These are phyloP conservation scores for Tigriopus californicus DNA, from an alignment of 2,888 invertebrate species.

Conservation along the genomic window DNA sequence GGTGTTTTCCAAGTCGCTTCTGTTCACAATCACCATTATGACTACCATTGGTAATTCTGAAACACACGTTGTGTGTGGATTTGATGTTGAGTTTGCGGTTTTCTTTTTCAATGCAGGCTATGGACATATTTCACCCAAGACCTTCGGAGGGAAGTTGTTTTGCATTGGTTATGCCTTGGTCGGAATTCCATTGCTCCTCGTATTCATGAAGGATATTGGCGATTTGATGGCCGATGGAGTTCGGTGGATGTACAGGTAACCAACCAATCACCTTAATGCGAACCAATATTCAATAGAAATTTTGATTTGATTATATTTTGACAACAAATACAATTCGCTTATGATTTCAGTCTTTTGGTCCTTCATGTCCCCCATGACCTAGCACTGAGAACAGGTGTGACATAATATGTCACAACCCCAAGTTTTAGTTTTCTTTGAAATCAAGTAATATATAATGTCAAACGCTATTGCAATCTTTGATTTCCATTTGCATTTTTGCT, in stretches of 20 bases:
- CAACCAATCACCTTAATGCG: neutral
- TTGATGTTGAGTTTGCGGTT: too few relatives aligned
- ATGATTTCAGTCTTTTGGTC: neutral
- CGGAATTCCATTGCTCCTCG: conserved; percentile 21
- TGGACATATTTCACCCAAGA: conserved; percentile 23
- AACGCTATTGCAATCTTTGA: too few relatives aligned
- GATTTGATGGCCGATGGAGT: conserved; percentile 20
- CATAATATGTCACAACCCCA: too few relatives aligned
- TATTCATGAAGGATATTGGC: conserved; percentile 22
- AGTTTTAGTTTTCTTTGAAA: too few relatives aligned
- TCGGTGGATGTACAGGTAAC: conserved; percentile 20
- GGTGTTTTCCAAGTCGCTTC: conserved; percentile 22
- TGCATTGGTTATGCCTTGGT: conserved; percentile 21
- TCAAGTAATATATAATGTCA: too few relatives aligned
- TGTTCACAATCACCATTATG: conserved; percentile 23
- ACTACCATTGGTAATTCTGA: conserved; percentile 23
- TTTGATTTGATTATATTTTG: neutral
- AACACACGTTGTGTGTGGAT: too few relatives aligned
- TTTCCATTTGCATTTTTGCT: too few relatives aligned
- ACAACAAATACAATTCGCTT: neutral
- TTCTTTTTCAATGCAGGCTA: conserved; percentile 21
- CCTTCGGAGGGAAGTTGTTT: conserved; percentile 20
- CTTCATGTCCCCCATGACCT: too few relatives aligned
- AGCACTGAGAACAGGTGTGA: too few relatives aligned
- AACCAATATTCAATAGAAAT: too few relatives aligned